Conservation (phyloP, 35 echinoderm and acorn worm genomes). For the Heliocidaris erythrogramma region DNA sequence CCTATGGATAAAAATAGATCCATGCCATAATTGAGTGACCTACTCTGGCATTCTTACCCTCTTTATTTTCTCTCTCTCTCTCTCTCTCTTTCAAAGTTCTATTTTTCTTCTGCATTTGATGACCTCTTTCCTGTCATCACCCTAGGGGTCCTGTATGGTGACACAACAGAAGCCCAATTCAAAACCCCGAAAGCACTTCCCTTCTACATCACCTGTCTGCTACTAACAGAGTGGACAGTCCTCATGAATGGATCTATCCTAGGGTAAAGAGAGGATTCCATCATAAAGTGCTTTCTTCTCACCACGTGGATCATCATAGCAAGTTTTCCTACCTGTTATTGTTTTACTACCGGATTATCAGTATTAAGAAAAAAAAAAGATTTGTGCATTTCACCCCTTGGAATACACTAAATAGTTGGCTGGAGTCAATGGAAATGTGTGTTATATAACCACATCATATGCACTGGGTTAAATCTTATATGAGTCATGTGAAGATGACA, state of each 20-base stretch:
- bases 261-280: not conserved
- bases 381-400: too few species aligned
- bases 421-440: too few species aligned
- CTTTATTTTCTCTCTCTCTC: not conserved
- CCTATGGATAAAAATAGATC: not conserved
- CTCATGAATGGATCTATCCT: not conserved
- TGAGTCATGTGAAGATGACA: too few species aligned
- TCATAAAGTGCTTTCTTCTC: too few species aligned
- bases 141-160: not conserved
- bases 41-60: not conserved
- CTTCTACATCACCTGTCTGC: not conserved
- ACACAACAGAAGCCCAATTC: not conserved
- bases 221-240: not conserved
- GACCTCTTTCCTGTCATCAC: not conserved
- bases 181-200: not conserved
- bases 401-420: too few species aligned
- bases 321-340: too few species aligned
- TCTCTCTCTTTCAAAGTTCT: not conserved
- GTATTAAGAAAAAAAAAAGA: too few species aligned
- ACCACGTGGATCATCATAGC: too few species aligned
- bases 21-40: conserved; percentile 8
- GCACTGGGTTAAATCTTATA: too few species aligned
- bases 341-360: too few species aligned
- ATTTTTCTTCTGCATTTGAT: not conserved
- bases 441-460: too few species aligned